Evolutionary conservation across 1,140 invertebrate species (phyloP).

Genomic region (Calliphora vicina): DNA sequence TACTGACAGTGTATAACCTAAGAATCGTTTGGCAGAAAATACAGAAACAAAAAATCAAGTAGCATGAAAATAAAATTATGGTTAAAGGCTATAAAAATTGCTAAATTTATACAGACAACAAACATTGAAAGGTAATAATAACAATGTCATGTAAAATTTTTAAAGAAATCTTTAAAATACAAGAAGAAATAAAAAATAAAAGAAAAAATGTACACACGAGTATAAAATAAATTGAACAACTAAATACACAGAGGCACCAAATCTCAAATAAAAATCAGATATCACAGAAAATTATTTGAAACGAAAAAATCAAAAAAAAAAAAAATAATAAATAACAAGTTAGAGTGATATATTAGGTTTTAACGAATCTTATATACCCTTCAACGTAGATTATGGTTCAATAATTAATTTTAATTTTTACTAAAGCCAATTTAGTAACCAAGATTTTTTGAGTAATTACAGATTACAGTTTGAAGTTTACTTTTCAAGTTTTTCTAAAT

Average conservation of each 20-base stretch:
- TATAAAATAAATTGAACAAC: neutral
- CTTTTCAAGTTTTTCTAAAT: no score
- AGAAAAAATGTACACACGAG: no score
- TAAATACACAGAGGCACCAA: neutral
- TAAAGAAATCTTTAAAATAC: neutral
- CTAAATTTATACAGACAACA: slow-evolving; percentile 19
- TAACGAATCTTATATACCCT: no score
- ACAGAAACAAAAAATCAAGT: neutral
- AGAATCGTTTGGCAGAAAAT: neutral
- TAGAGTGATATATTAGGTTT: no score
- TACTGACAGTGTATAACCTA: neutral
- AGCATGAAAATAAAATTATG: slow-evolving; percentile 29
- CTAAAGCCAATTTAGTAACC: no score
- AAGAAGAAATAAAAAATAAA: neutral
- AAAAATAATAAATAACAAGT: no score
- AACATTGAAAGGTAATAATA: slow-evolving; percentile 31
- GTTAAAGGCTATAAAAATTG: slow-evolving; percentile 34
- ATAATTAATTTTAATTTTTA: no score
- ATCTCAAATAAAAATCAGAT: neutral
- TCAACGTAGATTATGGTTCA: no score
- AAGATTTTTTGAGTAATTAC: no score
- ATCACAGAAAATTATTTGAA: neutral
- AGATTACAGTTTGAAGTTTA: no score
- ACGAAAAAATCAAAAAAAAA: neutral
- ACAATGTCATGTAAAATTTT: slow-evolving; percentile 28